phyloP scores from a whole-genome alignment of 1,140 invertebrate genomes.

The Oncopodura yosiiana region DNA sequence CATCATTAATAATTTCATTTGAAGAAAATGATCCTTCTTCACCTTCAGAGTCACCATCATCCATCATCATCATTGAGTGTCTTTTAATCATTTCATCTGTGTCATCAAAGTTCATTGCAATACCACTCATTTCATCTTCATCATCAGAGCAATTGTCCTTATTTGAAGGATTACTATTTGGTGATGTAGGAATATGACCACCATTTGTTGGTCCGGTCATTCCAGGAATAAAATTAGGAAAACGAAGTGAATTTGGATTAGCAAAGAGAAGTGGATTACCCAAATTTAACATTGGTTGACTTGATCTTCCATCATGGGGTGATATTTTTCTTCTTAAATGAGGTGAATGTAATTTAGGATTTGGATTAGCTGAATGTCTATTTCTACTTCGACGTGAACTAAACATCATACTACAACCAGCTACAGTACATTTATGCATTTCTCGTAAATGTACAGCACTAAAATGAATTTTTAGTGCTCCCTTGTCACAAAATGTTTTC shows the following conservation, averaged over 20 bases:
- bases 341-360: constrained; percentile 94
- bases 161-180: too few relatives aligned
- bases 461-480: constrained; percentile 97
- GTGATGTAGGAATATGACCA: too few relatives aligned
- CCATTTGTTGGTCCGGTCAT: too few relatives aligned
- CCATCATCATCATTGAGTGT: too few relatives aligned
- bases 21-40: too few relatives aligned
- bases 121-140: too few relatives aligned
- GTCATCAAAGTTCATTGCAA: neutral
- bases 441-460: constrained; percentile 95
- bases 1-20: too few relatives aligned
- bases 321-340: constrained; percentile 83
- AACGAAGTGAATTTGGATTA: too few relatives aligned
- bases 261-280: neutral
- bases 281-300: neutral
- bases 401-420: constrained; percentile 99
- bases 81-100: too few relatives aligned
- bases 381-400: constrained; percentile 75
- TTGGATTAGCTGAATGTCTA: constrained; percentile 92
- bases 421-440: constrained; percentile 97
- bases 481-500: constrained; percentile 99
- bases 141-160: too few relatives aligned
- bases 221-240: neutral
- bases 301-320: constrained; percentile 76
- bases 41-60: too few relatives aligned